These are phyloP conservation scores for Eupeodes corollae DNA, from an alignment of 1,140 invertebrate species.

Conservation along the genomic window DNA sequence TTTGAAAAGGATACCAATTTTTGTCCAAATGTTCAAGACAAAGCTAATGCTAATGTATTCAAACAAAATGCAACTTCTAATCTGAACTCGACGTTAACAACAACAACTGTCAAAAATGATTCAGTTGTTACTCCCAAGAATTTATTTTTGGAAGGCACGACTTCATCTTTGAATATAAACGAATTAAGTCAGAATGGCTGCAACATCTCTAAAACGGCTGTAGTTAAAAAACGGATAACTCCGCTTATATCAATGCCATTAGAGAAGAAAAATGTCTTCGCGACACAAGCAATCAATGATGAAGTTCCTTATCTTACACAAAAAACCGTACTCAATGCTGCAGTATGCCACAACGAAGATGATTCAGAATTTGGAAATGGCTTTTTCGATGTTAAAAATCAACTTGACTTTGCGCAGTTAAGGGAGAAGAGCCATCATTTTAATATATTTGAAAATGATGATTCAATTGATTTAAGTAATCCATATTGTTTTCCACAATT, in stretches of 20 bases:
- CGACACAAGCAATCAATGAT: constrained; percentile 14
- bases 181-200: too few relatives aligned
- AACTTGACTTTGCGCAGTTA: constrained; percentile 1
- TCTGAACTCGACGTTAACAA: too few relatives aligned
- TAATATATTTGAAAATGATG: constrained; percentile 9
- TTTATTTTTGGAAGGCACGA: too few relatives aligned
- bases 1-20: constrained; percentile 16
- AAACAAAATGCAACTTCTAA: too few relatives aligned
- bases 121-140: too few relatives aligned
- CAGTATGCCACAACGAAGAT: too few relatives aligned
- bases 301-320: constrained; percentile 32
- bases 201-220: neutral
- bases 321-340: constrained; percentile 21
- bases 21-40: too few relatives aligned
- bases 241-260: constrained; percentile 28
- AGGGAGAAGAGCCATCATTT: neutral
- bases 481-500: constrained; percentile 6
- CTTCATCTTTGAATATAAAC: too few relatives aligned
- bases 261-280: constrained; percentile 12
- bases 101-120: too few relatives aligned
- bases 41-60: too few relatives aligned
- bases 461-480: neutral
- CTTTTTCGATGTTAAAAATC: neutral
- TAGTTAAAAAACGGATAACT: constrained; percentile 22
- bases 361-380: neutral